Evolutionary conservation across 2,797 vertebrate genomes (phyloP).

Genomic region (Darevskia mixta): DNA sequence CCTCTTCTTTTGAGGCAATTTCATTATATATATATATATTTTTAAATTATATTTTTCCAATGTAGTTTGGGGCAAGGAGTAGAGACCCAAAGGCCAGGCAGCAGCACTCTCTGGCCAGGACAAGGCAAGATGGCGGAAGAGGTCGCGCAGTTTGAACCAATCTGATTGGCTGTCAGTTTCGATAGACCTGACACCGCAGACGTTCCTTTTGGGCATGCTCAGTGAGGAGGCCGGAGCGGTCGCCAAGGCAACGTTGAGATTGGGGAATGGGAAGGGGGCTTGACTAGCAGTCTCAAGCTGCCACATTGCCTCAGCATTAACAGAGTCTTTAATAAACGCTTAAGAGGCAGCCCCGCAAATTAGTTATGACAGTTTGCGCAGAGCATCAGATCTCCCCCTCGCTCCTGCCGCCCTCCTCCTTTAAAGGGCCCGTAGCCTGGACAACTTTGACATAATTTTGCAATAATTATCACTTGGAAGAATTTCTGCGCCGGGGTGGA

Average conservation of each 20-base stretch:
- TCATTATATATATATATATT: too few species aligned
- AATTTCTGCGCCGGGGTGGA: constrained; percentile 89
- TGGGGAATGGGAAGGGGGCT: constrained; percentile 79
- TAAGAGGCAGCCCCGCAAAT: constrained; percentile 96
- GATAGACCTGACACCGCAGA: constrained; percentile 85
- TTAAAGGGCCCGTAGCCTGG: constrained; percentile 88
- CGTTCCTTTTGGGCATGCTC: constrained; percentile 89
- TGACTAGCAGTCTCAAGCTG: constrained; percentile 91
- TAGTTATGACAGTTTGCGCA: constrained; percentile 95
- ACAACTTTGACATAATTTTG: constrained; percentile 96
- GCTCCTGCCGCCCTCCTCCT: constrained; percentile 91
- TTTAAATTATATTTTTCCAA: fast-evolving
- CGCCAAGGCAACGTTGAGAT: constrained; percentile 87
- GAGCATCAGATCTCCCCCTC: constrained; percentile 85
- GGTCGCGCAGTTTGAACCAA: constrained; percentile 85
- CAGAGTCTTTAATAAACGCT: constrained; percentile 96
- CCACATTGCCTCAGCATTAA: constrained; percentile 98
- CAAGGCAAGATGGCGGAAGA: constrained; percentile 71
- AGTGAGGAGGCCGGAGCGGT: constrained; percentile 78
- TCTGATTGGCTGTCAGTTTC: constrained; percentile 92
- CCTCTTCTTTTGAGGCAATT: not conserved
- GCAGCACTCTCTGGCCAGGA: constrained; percentile 46
- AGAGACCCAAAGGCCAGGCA: not conserved
- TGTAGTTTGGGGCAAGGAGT: too few species aligned
- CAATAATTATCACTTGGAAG: constrained; percentile 98